Conservation (phyloP, 2,888 invertebrate species). For the Allophyes oxyacanthae region DNA sequence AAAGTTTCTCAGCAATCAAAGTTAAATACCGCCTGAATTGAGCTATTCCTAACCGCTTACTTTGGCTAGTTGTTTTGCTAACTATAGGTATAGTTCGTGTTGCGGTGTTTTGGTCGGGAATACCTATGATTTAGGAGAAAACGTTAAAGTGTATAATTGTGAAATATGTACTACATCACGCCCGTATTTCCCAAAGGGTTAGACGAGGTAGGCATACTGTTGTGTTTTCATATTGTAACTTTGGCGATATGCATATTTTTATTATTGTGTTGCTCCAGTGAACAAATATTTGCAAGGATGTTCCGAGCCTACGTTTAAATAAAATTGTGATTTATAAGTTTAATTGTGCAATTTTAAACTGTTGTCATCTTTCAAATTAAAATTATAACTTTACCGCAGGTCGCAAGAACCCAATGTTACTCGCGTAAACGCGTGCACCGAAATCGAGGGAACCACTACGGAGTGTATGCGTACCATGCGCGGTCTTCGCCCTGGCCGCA, state of each 20-base stretch:
- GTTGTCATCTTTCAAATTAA: too few species aligned
- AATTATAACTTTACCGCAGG: slow-evolving; percentile 51
- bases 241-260: too few species aligned
- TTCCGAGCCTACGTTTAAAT: too few species aligned
- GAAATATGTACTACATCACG: too few species aligned
- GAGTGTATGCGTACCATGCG: slow-evolving; percentile 90
- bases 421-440: slow-evolving; percentile 78
- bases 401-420: slow-evolving; percentile 82
- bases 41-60: slow-evolving; percentile 38
- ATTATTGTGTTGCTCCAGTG: too few species aligned
- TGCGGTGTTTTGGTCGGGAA: slow-evolving; percentile 8
- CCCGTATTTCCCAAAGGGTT: too few species aligned
- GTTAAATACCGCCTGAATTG: slow-evolving; percentile 47
- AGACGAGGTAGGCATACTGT: too few species aligned
- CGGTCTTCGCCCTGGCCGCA: slow-evolving; percentile 91
- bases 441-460: slow-evolving; percentile 73
- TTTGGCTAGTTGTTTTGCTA: slow-evolving; percentile 23
- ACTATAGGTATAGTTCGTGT: slow-evolving; percentile 9
- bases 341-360: too few species aligned
- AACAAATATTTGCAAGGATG: too few species aligned
- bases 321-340: too few species aligned
- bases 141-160: too few species aligned
- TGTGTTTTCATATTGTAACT: too few species aligned
- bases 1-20: slow-evolving; percentile 54
- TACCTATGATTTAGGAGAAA: slow-evolving; percentile 9